Evolutionary conservation across 1,140 invertebrate genomes (phyloP), one percentile per base, ranked within the genome.

Genomic region (Bilobella aurantiaca): DNA sequence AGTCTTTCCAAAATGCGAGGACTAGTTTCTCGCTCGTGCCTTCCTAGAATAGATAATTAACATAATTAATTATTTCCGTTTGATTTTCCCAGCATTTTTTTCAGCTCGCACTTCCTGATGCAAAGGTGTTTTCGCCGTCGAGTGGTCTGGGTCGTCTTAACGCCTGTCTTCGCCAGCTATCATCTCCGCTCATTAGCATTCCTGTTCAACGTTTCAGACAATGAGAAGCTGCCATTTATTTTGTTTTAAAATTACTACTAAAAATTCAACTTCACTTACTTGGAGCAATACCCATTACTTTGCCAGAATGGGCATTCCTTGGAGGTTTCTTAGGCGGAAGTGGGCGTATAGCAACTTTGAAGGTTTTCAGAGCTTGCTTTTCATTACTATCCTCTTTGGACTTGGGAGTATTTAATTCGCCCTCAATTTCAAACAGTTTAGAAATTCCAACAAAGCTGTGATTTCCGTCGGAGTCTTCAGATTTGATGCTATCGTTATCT

Each of bases 381-480:
- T 53, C 49, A 18, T 53, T 53, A 53, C 37, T 42, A 8, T 42
- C 37, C 8, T 12, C 49, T 53, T 53, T 8, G 49, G 8, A 5
- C 21, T 53, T 23, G 8, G 21, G 8, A 14, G 49, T 23, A 5
- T 16, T 23, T 14, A 12, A 12, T 53, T 53, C 8, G 3, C 21
- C 49, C 3, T 53, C 49, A 5, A 16, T 3, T 53, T 53, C 49
- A 53, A 53, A 53, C 12, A 53, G 21, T 53, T 53, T 53, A 3
- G 49, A 53, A 53, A 83, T 76, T 5, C 80, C 81, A 56, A 79
- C 29, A 14, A 75, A 68, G 53, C 73, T 74, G 32, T 72, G 62
- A 56, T 58, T 69, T 30, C 63, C 64, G 57, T 72, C 71, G 16
- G 69, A 71, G 49, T 73, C 71, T 32, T 23, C 56, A 16, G 69